phyloP scores from a whole-genome alignment of 37 sponge, comb jelly and placozoan genomes.

The Hormiphora californensis region DNA sequence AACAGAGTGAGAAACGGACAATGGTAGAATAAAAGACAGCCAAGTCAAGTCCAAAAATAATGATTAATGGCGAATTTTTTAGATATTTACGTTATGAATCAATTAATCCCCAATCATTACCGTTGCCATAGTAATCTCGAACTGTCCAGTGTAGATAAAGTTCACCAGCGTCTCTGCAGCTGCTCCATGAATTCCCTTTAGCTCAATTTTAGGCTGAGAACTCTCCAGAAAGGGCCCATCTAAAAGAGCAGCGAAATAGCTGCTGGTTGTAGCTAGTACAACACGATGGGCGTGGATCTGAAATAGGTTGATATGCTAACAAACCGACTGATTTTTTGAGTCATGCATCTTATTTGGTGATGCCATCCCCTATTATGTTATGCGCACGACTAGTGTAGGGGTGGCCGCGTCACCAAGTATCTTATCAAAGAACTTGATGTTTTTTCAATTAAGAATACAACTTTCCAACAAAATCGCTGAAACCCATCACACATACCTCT shows the following conservation, averaged over 20 bases:
- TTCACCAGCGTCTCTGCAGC: slow-evolving; percentile 75
- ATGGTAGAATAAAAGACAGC: background rate
- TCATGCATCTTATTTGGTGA: too few species aligned
- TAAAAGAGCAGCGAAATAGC: slow-evolving; percentile 15
- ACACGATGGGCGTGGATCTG: slow-evolving; percentile 48
- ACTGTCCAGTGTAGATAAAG: slow-evolving; percentile 80
- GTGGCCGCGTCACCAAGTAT: too few species aligned
- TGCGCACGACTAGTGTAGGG: too few species aligned
- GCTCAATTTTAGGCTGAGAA: slow-evolving; percentile 60
- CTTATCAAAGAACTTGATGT: too few species aligned
- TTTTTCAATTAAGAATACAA: too few species aligned
- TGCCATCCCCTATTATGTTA: too few species aligned
- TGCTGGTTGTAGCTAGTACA: slow-evolving; percentile 44
- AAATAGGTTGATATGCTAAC: too few species aligned
- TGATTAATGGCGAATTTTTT: background rate
- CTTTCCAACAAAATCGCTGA: too few species aligned
- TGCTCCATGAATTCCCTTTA: slow-evolving; percentile 78
- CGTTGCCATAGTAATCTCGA: slow-evolving; percentile 79
- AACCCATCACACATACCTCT: too few species aligned
- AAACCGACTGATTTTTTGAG: too few species aligned
- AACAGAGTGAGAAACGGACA: background rate
- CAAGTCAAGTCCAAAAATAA: background rate
- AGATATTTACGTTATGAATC: background rate
- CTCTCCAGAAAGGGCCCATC: slow-evolving; percentile 61
- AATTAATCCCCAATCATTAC: slow-evolving; percentile 47